Percentiles rank a stretch among this genome's conserved stretches.
Conservation (phyloP, 2,797 vertebrate genomes). For the Myripristis jacobus region DNA sequence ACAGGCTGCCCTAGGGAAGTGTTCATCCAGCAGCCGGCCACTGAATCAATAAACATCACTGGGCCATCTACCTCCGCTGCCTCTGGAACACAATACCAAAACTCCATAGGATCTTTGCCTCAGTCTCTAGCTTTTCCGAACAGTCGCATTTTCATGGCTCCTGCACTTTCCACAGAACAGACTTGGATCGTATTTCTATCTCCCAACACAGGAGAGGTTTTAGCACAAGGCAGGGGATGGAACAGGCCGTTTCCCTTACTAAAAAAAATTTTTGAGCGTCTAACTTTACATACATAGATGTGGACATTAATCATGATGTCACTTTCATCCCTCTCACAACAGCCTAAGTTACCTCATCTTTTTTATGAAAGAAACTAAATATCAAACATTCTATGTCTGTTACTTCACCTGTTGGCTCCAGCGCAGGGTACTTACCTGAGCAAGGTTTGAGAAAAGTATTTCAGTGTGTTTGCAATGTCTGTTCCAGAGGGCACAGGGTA, state of each 20-base stretch:
- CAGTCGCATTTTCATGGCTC: background rate
- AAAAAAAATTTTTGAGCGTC: background rate
- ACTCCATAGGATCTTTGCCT: constrained; percentile 12
- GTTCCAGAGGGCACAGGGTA: constrained; percentile 99
- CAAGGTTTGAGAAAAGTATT: constrained; percentile 99
- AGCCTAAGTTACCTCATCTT: constrained; percentile 45
- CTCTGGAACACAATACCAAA: constrained; percentile 22
- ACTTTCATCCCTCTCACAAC: constrained; percentile 43
- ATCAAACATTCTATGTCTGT: constrained; percentile 69
- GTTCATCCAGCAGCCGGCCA: constrained; percentile 50
- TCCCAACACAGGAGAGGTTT: background rate
- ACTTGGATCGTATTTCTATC: background rate
- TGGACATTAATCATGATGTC: constrained; percentile 32
- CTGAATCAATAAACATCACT: constrained; percentile 71
- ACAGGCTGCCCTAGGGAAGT: constrained; percentile 44
- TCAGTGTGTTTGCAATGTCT: constrained; percentile 99
- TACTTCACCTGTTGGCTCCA: constrained; percentile 82
- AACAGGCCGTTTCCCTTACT: constrained; percentile 16
- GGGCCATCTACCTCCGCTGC: constrained; percentile 33
- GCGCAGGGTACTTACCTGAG: constrained; percentile 95
- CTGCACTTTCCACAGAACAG: background rate
- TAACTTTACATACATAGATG: constrained; percentile 5
- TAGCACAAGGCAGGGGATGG: constrained; percentile 15
- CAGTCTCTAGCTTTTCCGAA: background rate
- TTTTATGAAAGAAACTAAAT: constrained; percentile 58